phyloP scores from a whole-genome alignment of 2,797 vertebrate species.

The Botia almorhae region DNA sequence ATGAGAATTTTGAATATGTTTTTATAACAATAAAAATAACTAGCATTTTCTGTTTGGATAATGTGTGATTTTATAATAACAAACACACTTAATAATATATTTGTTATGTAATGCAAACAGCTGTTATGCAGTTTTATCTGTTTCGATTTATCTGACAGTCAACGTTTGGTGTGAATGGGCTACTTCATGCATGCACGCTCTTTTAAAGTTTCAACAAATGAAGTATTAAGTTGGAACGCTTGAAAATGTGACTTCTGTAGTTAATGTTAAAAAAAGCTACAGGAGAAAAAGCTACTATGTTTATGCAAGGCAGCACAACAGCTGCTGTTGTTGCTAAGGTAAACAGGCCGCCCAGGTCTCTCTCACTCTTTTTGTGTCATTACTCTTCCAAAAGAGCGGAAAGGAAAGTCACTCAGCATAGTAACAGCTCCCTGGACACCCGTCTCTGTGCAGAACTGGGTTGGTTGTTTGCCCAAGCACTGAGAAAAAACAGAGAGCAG shows the following conservation, averaged over 20 bases:
- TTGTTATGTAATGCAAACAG: not conserved
- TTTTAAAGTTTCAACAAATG: not conserved
- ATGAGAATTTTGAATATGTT: not conserved
- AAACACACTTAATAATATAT: not conserved
- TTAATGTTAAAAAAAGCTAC: constrained; percentile 6
- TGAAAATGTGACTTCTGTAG: constrained; percentile 4
- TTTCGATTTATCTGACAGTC: not conserved
- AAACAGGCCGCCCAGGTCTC: constrained; percentile 67
- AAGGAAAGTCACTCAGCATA: constrained; percentile 76
- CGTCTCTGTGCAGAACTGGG: constrained; percentile 63
- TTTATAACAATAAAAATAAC: not conserved
- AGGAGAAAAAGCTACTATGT: constrained; percentile 33
- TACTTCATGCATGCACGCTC: not conserved
- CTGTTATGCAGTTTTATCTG: not conserved
- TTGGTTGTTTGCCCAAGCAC: constrained; percentile 66
- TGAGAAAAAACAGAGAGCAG: constrained; percentile 61
- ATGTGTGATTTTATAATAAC: not conserved
- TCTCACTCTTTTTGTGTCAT: constrained; percentile 66
- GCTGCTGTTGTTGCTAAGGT: constrained; percentile 73
- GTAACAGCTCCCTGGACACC: constrained; percentile 74
- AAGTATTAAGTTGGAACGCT: constrained; percentile 13
- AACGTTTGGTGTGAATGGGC: not conserved
- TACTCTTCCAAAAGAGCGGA: constrained; percentile 74
- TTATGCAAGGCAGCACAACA: constrained; percentile 64
- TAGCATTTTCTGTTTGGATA: not conserved